phyloP scores from a whole-genome alignment of 2,113 vertebrate species.

The Mirounga angustirostris region DNA sequence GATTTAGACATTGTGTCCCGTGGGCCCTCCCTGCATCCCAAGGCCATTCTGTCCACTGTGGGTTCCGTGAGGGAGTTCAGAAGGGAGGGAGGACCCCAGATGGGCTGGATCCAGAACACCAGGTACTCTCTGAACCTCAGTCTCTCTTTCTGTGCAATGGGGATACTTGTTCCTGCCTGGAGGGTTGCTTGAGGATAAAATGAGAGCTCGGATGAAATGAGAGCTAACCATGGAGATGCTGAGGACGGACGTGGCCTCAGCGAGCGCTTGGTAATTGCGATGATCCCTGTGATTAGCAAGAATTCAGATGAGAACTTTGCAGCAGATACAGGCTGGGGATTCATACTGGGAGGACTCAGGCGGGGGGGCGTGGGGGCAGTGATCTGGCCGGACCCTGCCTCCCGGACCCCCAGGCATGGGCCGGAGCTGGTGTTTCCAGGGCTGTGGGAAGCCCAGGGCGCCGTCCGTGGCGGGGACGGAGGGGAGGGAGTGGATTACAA shows the following conservation, averaged over 20 bases:
- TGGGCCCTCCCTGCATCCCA: not conserved
- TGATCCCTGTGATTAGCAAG: not conserved
- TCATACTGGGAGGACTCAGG: not conserved
- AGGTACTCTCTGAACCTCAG: not conserved
- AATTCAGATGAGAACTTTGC: not conserved
- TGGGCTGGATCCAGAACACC: not conserved
- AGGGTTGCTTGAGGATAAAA: not conserved
- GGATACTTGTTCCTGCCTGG: not conserved
- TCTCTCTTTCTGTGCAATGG: not conserved
- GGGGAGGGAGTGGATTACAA: not conserved
- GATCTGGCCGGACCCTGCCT: not conserved
- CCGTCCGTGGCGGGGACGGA: accelerated
- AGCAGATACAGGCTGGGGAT: not conserved
- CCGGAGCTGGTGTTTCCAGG: not conserved
- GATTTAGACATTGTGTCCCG: accelerated
- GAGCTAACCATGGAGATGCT: not conserved
- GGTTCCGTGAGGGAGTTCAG: not conserved
- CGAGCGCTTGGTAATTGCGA: accelerated
- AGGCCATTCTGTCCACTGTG: accelerated
- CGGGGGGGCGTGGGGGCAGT: accelerated
- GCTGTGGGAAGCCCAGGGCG: accelerated
- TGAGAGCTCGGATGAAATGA: not conserved
- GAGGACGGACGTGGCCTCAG: too few relatives aligned
- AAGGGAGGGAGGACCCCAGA: not conserved
- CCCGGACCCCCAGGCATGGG: accelerated